phyloP scores from a whole-genome alignment of 2,113 vertebrate genomes.

The Suricata suricatta region DNA sequence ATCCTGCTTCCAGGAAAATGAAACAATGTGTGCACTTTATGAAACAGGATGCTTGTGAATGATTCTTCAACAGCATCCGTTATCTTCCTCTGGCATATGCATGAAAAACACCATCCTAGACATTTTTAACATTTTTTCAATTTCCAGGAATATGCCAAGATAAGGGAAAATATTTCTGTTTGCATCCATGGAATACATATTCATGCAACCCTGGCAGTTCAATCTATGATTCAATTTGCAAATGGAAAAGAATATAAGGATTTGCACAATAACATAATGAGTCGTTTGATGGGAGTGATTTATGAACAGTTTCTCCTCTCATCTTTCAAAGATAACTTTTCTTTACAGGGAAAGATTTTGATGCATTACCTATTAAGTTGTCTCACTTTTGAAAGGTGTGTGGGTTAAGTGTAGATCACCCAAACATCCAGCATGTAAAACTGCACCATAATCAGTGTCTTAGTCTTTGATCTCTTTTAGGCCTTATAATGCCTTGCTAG shows the following conservation, averaged over 20 bases:
- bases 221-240: background rate
- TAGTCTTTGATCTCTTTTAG: background rate
- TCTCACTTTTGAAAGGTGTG: background rate
- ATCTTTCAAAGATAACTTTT: background rate
- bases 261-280: background rate
- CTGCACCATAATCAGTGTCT: background rate
- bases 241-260: background rate
- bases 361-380: background rate
- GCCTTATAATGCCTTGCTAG: background rate
- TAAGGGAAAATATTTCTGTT: background rate
- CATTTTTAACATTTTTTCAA: conserved; percentile 1
- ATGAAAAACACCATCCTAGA: background rate
- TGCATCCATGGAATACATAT: background rate
- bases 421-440: background rate
- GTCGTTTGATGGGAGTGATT: background rate
- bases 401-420: background rate
- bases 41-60: background rate
- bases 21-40: background rate
- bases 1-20: background rate
- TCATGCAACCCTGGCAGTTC: background rate
- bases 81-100: background rate
- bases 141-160: background rate
- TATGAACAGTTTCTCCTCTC: background rate
- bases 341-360: conserved; percentile 21
- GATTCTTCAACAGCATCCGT: background rate